A percentile compares a stretch with the other conserved stretches of the same genome.
Evolutionary conservation across 2,113 vertebrate genomes (phyloP).

Genomic region (Mobula birostris): DNA sequence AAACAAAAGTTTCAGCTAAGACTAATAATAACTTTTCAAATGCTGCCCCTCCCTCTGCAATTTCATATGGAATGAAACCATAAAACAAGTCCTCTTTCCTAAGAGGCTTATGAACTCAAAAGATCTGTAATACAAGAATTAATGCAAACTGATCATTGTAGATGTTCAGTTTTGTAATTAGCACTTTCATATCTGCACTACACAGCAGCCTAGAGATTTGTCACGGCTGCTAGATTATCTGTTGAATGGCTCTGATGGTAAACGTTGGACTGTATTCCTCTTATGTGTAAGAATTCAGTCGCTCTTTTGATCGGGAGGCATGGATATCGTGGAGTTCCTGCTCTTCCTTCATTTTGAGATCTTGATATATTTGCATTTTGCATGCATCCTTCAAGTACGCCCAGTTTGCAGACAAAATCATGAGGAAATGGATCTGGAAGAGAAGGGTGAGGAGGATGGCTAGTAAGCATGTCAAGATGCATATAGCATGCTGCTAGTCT

Average conservation of each 20-base stretch:
- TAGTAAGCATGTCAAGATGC: conserved; percentile 88
- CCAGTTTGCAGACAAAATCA: conserved; percentile 99
- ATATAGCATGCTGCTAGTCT: conserved; percentile 85
- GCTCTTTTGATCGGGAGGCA: conserved; percentile 89
- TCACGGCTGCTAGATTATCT: conserved; percentile 66
- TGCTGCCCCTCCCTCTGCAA: neutral
- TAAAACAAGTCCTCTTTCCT: neutral
- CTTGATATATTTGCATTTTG: conserved; percentile 97
- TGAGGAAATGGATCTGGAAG: conserved; percentile 99
- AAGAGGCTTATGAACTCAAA: neutral
- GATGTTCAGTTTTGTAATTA: conserved; percentile 44
- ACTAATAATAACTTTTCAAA: conserved; percentile 1
- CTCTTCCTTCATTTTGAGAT: conserved; percentile 98
- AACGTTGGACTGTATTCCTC: conserved; percentile 44
- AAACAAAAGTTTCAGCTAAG: neutral
- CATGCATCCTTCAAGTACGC: conserved; percentile 99
- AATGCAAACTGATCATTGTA: conserved; percentile 30
- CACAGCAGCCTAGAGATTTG: conserved; percentile 66
- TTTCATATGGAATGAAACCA: neutral
- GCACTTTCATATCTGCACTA: conserved; percentile 69
- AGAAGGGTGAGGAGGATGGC: conserved; percentile 95
- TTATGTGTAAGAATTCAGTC: conserved; percentile 99
- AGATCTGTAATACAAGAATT: conserved; percentile 25
- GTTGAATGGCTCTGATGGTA: conserved; percentile 55
- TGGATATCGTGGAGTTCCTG: conserved; percentile 97